phyloP scores from a whole-genome alignment of 2,797 vertebrate genomes.

The Leptodactylus fallax region DNA sequence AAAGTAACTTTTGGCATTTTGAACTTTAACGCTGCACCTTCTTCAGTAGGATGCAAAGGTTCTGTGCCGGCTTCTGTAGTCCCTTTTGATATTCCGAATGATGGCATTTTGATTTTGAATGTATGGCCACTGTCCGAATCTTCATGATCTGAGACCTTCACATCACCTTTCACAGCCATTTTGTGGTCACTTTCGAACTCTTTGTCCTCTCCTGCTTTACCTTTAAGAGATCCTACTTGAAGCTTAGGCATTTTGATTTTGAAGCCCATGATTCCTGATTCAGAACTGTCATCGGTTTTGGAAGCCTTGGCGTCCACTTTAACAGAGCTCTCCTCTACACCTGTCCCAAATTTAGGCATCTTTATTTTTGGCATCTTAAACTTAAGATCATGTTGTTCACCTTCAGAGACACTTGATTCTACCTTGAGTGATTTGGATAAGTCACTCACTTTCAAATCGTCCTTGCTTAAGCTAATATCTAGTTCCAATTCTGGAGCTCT shows the following conservation, averaged over 20 bases:
- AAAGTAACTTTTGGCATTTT: conserved; percentile 68
- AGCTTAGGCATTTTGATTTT: conserved; percentile 78
- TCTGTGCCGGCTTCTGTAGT: conserved; percentile 45
- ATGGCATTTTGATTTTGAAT: conserved; percentile 71
- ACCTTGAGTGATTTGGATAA: conserved; percentile 65
- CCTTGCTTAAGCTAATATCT: conserved; percentile 66
- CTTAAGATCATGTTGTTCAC: conserved; percentile 68
- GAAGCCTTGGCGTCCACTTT: conserved; percentile 72
- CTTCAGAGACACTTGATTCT: conserved; percentile 63
- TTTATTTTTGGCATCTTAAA: conserved; percentile 65
- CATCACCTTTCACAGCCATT: conserved; percentile 60
- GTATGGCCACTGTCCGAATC: conserved; percentile 58
- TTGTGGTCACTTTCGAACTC: conserved; percentile 62
- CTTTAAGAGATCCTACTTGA: conserved; percentile 77
- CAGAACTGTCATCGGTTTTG: conserved; percentile 69
- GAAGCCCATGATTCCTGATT: conserved; percentile 70
- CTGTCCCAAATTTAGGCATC: conserved; percentile 58
- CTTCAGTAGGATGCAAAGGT: conserved; percentile 47
- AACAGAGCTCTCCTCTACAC: conserved; percentile 65
- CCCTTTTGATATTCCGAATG: conserved; percentile 60
- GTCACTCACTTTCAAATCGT: conserved; percentile 65
- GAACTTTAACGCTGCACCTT: conserved; percentile 62
- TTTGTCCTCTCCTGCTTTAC: conserved; percentile 68
- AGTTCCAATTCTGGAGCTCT: conserved; percentile 70
- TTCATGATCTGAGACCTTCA: conserved; percentile 63